A percentile compares a stretch with the other conserved stretches of the same genome.
Conservation (phyloP, 2,888 invertebrate species). For the Polyommatus icarus region DNA sequence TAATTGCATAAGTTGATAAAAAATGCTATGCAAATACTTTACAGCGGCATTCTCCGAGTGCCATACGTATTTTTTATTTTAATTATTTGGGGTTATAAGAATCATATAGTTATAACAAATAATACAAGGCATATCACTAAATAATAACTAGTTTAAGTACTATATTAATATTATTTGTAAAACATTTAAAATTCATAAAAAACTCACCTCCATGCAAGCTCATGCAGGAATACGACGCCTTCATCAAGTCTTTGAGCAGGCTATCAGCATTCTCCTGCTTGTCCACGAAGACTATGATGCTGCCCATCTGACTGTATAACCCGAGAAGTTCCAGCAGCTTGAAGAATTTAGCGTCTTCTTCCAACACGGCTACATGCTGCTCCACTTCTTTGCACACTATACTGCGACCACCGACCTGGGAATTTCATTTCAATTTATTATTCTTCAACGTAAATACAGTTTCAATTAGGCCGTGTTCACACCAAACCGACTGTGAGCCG, state of each 20-base stretch:
- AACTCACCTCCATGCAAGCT: conserved; percentile 93
- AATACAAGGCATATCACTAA: no score
- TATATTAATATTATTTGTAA: no score
- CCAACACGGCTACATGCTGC: conserved; percentile 95
- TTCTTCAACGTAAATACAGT: no score
- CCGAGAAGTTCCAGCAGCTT: conserved; percentile 99
- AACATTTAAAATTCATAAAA: not conserved
- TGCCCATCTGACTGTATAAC: conserved; percentile 94
- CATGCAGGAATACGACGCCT: conserved; percentile 97
- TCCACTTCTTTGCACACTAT: conserved; percentile 99
- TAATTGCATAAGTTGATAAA: no score
- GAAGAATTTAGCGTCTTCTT: conserved; percentile 98
- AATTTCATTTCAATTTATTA: not conserved
- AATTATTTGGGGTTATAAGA: no score
- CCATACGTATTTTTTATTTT: no score
- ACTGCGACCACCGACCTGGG: conserved; percentile 93
- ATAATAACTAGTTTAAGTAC: no score
- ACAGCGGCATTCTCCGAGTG: no score
- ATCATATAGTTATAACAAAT: no score
- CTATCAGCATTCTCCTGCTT: conserved; percentile 99
- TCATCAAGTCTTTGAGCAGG: conserved; percentile 95
- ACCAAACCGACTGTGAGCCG: no score
- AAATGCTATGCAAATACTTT: no score
- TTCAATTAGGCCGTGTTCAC: no score
- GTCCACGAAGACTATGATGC: conserved; percentile 98